Conservation (phyloP, 2,113 vertebrate genomes). For the Ceuthmochares aereus region DNA sequence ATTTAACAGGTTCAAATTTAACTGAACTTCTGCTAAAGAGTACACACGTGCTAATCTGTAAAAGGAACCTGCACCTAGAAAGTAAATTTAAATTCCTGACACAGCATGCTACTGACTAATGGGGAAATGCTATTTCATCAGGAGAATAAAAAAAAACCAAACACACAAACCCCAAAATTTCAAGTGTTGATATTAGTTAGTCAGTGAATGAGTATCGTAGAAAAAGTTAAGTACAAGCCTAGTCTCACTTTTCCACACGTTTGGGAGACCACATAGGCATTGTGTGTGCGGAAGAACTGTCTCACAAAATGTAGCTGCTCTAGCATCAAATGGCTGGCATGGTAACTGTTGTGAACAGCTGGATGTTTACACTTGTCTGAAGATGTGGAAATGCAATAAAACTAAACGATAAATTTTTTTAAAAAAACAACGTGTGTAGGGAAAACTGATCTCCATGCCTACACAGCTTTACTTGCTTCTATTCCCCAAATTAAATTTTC, state of each 20-base stretch:
- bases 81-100: not conserved
- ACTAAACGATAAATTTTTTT: not conserved
- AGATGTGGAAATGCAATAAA: not conserved
- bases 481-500: not conserved
- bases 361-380: not conserved
- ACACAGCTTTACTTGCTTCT: constrained; percentile 8
- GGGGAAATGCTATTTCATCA: not conserved
- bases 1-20: not conserved
- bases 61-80: not conserved
- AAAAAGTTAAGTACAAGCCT: not conserved
- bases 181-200: not conserved
- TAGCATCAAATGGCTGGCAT: not conserved
- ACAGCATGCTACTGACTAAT: not conserved
- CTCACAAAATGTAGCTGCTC: not conserved
- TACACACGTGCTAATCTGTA: not conserved
- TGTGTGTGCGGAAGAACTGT: not conserved
- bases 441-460: not conserved
- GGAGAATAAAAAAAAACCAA: not conserved
- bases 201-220: not conserved
- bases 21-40: not conserved
- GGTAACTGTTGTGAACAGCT: not conserved
- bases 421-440: not conserved
- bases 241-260: not conserved
- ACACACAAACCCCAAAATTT: not conserved
- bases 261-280: accelerated